Base-by-base conservation (phyloP, 2,113 vertebrate species). In the Stigmatopora argus region DNA sequence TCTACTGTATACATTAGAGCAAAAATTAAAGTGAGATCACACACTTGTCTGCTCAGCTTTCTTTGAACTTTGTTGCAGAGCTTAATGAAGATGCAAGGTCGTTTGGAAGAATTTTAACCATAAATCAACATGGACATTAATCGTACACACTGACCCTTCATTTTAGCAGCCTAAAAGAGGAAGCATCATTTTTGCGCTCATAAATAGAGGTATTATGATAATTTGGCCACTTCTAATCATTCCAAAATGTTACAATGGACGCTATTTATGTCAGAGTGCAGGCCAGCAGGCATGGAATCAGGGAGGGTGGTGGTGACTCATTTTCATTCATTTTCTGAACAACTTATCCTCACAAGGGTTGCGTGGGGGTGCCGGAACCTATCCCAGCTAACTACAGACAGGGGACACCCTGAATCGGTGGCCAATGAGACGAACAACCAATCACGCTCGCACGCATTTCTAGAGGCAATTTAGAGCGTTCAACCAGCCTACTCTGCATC, bases 51-150 rank as follows among this genome's bases (percentile, higher is more conserved):
- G 78, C 74, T 77, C 80, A 47, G 83, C 72, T 78, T 67, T 70
- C 78, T 83, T 87, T 84, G 81, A 86, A 87, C 62, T 70, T 66
- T 69, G 71, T 71, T 74, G 69, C 66, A 69, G 76, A 78, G 79
- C 83, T 82, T 87, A 89, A 89, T 86, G 81, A 87, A 85, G 77
- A 86, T 77, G 72, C 83, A 83, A 89, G 89, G 88, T 89, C 81
- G 75, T 84, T 83, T 82, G 71, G 84, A 87, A 83, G 83, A 78
- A 70, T 79, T 72, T 49, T 59, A 69, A 69, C 38, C 60, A 53
- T 63, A 58, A 66, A 67, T 23, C 48, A 44, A 15, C 71, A 60
- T 13, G 26, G 51, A 17, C 44, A 41, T 19, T 48, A 48, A 46
- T 41, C 41, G 49, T 69, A 65, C 13, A 59, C 31, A 64, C 48